Evolutionary conservation across 2,888 invertebrate genomes (phyloP), one percentile per base, ranked within the genome.

Genomic region (Cantharis flavilabris): DNA sequence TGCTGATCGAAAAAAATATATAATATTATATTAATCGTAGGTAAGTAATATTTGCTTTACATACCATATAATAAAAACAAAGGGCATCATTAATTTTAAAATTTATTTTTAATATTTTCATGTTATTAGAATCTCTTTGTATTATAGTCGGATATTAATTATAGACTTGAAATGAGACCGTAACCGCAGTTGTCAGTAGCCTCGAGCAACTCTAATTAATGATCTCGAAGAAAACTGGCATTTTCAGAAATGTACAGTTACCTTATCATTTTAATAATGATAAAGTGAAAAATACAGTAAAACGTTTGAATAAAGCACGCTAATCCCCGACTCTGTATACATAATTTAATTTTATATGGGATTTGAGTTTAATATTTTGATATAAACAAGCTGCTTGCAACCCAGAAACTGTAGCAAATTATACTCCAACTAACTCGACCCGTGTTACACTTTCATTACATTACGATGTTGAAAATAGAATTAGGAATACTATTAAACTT

Each of bases 101-200:
- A 72, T 63, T 72, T 72, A 23, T 64, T 72, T 72, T 72, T 62
- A 62, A 26, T 67, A 67, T 67, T 67, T 67, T 72, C 23, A 26
- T 67, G 23, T 79, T 76, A 79, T 79, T 73, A 79, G 73, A 76
- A 76, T 73, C 74, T 76, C 69, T 74, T 74, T 77, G 77, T 71
- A 80, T 76, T 79, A 75, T 71, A 80, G 77, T 75, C 69, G 72
- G 70, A 72, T 77, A 80, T 80, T 80, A 80, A 80, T 80, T 79
- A 80, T 76, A 76, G 76, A 76, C 74, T 74, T 65, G 65, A 72
- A 79, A 77, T 73, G 76, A 72, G 76, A 78, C 76, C 73, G 70
- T 71, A 79, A 80, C 78, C 75, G 63, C 77, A 77, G 71, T 79
- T 79, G 79, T 79, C 79, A 77, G 77, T 77, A 79, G 79, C 79